Evolutionary conservation across 2,888 invertebrate genomes (phyloP), one percentile per base, ranked within the genome.

Genomic region (Balanococcus diminutus): DNA sequence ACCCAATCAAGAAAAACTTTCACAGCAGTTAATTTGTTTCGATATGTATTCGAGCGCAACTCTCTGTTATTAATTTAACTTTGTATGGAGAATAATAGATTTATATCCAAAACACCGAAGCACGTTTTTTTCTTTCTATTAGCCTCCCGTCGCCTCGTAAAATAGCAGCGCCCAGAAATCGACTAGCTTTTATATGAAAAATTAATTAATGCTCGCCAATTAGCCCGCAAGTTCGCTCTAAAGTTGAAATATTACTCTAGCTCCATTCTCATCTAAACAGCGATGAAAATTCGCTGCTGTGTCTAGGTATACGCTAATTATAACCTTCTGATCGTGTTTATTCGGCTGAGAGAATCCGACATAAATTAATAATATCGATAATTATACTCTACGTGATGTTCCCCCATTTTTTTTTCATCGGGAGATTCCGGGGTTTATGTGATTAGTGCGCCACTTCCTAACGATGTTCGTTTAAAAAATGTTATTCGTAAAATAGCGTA

Each of bases 1-100:
- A 79, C n/a, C 19, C 75, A 79, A 36, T 79, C 36, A 79, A 79
- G 31, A 79, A 79, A 79, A 79, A 79, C 75, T 79, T 79, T 79
- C 75, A 79, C 31, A 32, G 75, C 75, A 19, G 36, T 79, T 72
- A 72, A 72, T 72, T 72, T 32, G 72, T 32, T 72, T 79, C 36
- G 36, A 79, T 79, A 79, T 36, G 75, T 31, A 72, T 72, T 72
- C 72, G 72, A 72, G 31, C 75, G 75, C 75, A 36, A 67, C 67
- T 67, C 67, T 67, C 56, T 28, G 67, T 28, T 67, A 67, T 67
- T 67, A 67, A 67, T 67, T 67, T 67, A 67, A 67, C 67, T 67
- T 67, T 28, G 67, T 67, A 67, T 67, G 28, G 67, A 67, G 28
- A 31, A 67, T 67, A 67, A 67, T 67, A 67, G 67, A 67, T 67